Conservation (phyloP, 2,888 invertebrate genomes). For the Tetragnatha montana region DNA sequence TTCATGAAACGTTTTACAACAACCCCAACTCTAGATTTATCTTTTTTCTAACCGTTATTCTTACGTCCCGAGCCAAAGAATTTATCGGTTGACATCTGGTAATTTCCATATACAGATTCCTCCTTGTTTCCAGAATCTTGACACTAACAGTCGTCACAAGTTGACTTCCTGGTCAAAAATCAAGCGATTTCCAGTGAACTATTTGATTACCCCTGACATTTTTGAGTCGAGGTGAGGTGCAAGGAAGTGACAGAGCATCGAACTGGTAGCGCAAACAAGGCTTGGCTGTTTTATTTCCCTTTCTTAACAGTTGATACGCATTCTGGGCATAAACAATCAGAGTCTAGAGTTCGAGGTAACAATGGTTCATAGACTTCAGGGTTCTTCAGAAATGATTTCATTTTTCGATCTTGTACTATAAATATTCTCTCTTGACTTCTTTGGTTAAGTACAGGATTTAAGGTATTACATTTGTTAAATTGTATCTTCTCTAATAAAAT, state of each 20-base stretch:
- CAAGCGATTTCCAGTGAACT: conserved; percentile 17
- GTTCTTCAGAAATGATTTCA: background rate
- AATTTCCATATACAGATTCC: conserved; percentile 31
- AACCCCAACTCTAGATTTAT: background rate
- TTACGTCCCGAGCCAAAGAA: conserved; percentile 4
- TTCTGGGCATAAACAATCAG: conserved; percentile 31
- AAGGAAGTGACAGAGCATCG: conserved; percentile 34
- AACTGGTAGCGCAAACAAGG: conserved; percentile 24
- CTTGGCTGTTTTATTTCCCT: background rate
- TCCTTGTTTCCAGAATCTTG: background rate
- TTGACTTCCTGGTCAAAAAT: conserved; percentile 33
- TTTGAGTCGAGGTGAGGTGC: conserved; percentile 17
- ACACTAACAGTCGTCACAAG: conserved; percentile 44
- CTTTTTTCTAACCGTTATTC: background rate
- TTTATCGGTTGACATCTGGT: conserved; percentile 29
- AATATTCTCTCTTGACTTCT: too few relatives aligned
- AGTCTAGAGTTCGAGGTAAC: conserved; percentile 5
- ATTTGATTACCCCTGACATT: conserved; percentile 32
- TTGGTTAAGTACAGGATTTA: too few relatives aligned
- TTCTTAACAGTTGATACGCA: conserved; percentile 36
- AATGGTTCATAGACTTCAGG: conserved; percentile 1
- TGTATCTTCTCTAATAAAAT: too few relatives aligned
- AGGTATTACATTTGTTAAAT: too few relatives aligned
- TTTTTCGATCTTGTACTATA: background rate
- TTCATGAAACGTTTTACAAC: too few relatives aligned